Percentiles rank a stretch among this genome's conserved stretches.
Conservation (phyloP, 2,888 invertebrate genomes). For the Drosophila suboccidentalis region DNA sequence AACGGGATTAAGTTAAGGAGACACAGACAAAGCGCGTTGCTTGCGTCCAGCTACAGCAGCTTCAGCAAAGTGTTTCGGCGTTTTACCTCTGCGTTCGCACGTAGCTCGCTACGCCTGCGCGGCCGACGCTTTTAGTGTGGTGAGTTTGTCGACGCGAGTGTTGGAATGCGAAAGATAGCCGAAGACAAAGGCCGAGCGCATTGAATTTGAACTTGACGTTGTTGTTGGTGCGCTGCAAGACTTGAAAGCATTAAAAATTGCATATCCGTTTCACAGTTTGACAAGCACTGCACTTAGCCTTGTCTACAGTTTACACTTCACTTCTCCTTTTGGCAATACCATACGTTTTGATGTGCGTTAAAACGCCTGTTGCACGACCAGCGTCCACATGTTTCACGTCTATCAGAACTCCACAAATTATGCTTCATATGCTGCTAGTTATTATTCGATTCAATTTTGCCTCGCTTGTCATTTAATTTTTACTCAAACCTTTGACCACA, state of each 20-base stretch:
- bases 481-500: slow-evolving; percentile 34
- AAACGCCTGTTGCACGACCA: slow-evolving; percentile 39
- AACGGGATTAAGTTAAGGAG: slow-evolving; percentile 32
- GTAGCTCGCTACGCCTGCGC: slow-evolving; percentile 62
- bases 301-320: slow-evolving; percentile 8
- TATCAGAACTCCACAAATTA: not conserved
- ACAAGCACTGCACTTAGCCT: slow-evolving; percentile 20
- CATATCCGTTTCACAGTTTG: slow-evolving; percentile 53
- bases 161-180: slow-evolving; percentile 34
- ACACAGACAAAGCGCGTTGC: slow-evolving; percentile 67
- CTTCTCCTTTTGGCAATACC: not conserved
- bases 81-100: slow-evolving; percentile 50
- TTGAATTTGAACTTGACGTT: slow-evolving; percentile 57
- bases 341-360: slow-evolving; percentile 19
- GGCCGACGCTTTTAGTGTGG: slow-evolving; percentile 34
- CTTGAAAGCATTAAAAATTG: slow-evolving; percentile 21
- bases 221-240: slow-evolving; percentile 26
- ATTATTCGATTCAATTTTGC: not conserved
- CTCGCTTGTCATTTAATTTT: slow-evolving; percentile 37
- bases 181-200: slow-evolving; percentile 29
- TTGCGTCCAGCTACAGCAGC: slow-evolving; percentile 82
- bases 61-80: slow-evolving; percentile 79
- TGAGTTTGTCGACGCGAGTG: slow-evolving; percentile 46
- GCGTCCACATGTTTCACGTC: slow-evolving; percentile 10
- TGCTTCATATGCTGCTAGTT: not conserved